Percentiles rank a stretch among this genome's conserved stretches.
phyloP scores from a whole-genome alignment of 2,888 invertebrate species.

The Himalopsyche anomala region DNA sequence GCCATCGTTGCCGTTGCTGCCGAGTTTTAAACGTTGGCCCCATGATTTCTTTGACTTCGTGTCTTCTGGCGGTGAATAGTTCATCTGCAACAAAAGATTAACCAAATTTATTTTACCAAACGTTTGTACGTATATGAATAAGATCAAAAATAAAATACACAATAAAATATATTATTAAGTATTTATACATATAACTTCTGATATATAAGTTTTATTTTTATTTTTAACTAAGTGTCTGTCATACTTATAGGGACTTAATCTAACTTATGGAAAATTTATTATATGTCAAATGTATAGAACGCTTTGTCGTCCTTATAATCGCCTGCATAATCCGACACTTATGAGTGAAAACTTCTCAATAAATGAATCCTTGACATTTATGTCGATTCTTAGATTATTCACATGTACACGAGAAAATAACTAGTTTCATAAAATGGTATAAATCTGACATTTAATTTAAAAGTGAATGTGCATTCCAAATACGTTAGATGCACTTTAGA shows the following conservation, averaged over 20 bases:
- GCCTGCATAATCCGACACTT: background rate
- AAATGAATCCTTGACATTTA: conserved; percentile 21
- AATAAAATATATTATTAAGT: too few relatives aligned
- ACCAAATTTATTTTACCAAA: background rate
- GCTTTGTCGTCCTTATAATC: background rate
- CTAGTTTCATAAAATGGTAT: background rate
- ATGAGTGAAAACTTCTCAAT: background rate
- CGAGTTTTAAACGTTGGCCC: conserved; percentile 83
- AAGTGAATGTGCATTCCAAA: conserved; percentile 36
- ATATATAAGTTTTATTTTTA: too few relatives aligned
- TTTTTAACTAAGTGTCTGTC: too few relatives aligned
- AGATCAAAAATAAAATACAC: background rate
- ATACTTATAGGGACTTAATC: too few relatives aligned
- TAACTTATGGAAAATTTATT: too few relatives aligned
- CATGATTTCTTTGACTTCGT: conserved; percentile 81
- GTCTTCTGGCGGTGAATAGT: conserved; percentile 74
- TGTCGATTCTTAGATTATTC: conserved; percentile 7
- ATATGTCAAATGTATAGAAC: too few relatives aligned
- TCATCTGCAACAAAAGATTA: conserved; percentile 72
- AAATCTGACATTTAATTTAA: background rate
- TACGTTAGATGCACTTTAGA: conserved; percentile 19
- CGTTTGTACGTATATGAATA: background rate
- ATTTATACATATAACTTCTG: too few relatives aligned
- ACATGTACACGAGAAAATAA: background rate
- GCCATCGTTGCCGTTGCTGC: conserved; percentile 71